Evolutionary conservation across 30 jellyfish, hydroid and myxozoan species (phyloP), one percentile per base, ranked within the genome.

Genomic region (Mastigias papua): DNA sequence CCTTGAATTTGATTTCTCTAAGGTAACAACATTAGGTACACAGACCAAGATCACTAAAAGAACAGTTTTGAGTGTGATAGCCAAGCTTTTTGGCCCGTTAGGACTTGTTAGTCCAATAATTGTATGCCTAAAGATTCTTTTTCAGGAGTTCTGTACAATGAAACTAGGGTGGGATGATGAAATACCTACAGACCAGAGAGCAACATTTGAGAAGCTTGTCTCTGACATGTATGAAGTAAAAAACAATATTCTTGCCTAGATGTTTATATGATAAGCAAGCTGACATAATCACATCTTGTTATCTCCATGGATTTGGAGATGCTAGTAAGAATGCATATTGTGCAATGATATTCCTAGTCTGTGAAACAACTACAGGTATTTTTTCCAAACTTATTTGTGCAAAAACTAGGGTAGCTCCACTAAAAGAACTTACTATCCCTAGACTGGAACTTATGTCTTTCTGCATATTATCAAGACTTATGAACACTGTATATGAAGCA

Each of bases 141-240:
- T 60, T 42, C 89, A 78, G 58, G 85, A 71, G 27, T 48, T 82
- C 48, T 89, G 97, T 60, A 76, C 57, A 32, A 7, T 8, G 20
- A 88, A 88, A 69, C 28, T 78, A 30, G 95, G 83, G 20, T 88
- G 97, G 97, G 90, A 82, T 71, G 83, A 82, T 6, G 73, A 72
- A 54, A 16, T 89, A 48, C 85, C 84, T 21, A 60, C 58, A 28
- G 90, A 89, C 29, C 27, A 64, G 70, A 16, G 72, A 62, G 80
- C 15, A n/a, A 57, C 31, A 0, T 89, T 76, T 88, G 64, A 37
- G 22, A 46, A 26, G 48, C 34, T 66, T 93, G 35, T 69, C 23
- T 22, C 25, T 57, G 89, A 78, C 57, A 0, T 78, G 6, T 17
- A 57, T 32, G 0, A 51, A n/a, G 63, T 32, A 0, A 81, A 67